Conservation (phyloP, 1,140 invertebrate species). For the Parasteatoda tepidariorum region DNA sequence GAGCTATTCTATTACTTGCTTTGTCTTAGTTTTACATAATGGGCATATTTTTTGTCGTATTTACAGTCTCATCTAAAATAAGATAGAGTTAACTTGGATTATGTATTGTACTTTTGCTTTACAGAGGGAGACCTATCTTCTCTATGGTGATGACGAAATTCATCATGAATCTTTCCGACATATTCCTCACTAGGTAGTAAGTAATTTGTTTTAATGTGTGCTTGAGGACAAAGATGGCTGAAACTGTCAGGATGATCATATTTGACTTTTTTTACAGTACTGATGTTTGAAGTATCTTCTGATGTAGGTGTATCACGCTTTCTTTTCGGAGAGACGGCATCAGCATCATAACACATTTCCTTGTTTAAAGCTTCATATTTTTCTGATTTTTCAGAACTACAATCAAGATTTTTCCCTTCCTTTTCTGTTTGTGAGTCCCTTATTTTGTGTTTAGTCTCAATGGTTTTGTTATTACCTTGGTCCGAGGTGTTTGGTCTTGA, state of each 20-base stretch:
- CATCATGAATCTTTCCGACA: slow-evolving; percentile 20
- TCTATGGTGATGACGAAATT: slow-evolving; percentile 23
- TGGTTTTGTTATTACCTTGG: neutral
- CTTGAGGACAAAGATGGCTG: slow-evolving; percentile 40
- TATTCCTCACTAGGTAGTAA: slow-evolving; percentile 16
- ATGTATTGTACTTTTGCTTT: slow-evolving; percentile 54
- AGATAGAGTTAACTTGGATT: too few species aligned
- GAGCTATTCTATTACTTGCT: too few species aligned
- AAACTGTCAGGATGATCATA: slow-evolving; percentile 48
- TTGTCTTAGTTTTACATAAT: too few species aligned
- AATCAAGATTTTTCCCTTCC: neutral
- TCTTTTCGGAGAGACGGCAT: neutral
- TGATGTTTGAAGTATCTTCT: neutral
- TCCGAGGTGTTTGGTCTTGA: neutral
- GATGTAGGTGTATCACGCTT: neutral
- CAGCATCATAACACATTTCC: neutral
- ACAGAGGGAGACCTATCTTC: slow-evolving; percentile 46
- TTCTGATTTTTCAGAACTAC: neutral
- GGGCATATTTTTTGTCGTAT: too few species aligned
- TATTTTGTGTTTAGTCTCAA: neutral
- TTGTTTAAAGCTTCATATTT: too few species aligned
- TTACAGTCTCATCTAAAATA: too few species aligned
- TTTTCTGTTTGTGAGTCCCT: neutral
- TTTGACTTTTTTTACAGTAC: neutral
- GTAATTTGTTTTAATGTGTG: slow-evolving; percentile 10